Evolutionary conservation across 2,888 invertebrate species (phyloP).

Genomic region (Catocala nupta): DNA sequence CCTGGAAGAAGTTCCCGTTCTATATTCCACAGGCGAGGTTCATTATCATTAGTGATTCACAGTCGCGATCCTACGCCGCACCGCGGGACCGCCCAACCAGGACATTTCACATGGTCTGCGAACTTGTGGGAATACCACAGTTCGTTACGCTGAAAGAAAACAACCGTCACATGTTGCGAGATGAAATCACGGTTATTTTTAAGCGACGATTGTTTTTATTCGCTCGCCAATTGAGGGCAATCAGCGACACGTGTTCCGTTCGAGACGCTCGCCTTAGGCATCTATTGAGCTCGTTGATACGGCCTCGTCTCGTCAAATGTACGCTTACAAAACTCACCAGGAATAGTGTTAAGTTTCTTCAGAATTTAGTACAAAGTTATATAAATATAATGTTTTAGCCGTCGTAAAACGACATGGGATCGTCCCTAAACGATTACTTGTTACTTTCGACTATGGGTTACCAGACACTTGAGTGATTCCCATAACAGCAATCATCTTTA

Average conservation of each 20-base stretch:
- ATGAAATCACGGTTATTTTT: constrained; percentile 88
- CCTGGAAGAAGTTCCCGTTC: constrained; percentile 65
- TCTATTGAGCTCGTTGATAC: constrained; percentile 77
- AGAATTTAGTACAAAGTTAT: not conserved
- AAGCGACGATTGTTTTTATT: constrained; percentile 87
- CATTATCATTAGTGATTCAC: constrained; percentile 77
- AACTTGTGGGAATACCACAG: constrained; percentile 73
- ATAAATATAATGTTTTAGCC: not conserved
- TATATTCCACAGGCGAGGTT: constrained; percentile 61
- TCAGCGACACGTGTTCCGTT: constrained; percentile 85
- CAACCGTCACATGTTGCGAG: constrained; percentile 82
- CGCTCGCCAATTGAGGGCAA: constrained; percentile 87
- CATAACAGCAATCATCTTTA: constrained; percentile 47
- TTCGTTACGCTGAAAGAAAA: constrained; percentile 75
- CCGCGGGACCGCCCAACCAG: constrained; percentile 67
- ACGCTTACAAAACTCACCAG: constrained; percentile 31
- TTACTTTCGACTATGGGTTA: constrained; percentile 36
- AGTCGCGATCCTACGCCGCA: constrained; percentile 60
- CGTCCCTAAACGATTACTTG: constrained; percentile 2
- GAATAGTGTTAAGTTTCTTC: constrained; percentile 10
- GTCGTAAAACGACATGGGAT: not conserved
- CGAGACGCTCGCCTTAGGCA: constrained; percentile 77
- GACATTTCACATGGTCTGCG: constrained; percentile 81
- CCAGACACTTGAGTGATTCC: constrained; percentile 53
- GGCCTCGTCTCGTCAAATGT: constrained; percentile 63